Conservation (phyloP, 1,140 invertebrate species). For the Drosophila sp. region DNA sequence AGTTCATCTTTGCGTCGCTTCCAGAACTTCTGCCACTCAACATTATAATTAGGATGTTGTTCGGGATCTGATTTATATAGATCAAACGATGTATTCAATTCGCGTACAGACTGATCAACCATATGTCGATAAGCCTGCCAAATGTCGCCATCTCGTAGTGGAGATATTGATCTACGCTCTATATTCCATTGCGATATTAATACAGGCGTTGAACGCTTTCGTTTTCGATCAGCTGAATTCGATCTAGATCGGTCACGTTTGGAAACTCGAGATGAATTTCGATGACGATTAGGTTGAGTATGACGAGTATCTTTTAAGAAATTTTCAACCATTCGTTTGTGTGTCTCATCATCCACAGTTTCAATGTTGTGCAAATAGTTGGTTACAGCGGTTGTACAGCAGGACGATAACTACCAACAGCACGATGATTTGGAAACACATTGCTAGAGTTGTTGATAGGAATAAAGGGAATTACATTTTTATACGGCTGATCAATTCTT, state of each 20-base stretch:
- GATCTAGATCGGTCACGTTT: slow-evolving; percentile 60
- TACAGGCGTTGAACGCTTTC: slow-evolving; percentile 14
- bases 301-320: slow-evolving; percentile 63
- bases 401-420: neutral
- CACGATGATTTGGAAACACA: neutral
- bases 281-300: slow-evolving; percentile 10
- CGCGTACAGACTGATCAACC: slow-evolving; percentile 67
- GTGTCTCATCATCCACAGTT: slow-evolving; percentile 71
- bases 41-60: slow-evolving; percentile 92
- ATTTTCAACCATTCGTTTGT: slow-evolving; percentile 72
- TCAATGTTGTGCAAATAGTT: slow-evolving; percentile 7
- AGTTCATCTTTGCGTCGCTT: slow-evolving; percentile 77
- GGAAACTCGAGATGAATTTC: slow-evolving; percentile 2
- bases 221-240: slow-evolving; percentile 32
- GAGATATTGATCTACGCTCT: slow-evolving; percentile 67
- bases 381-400: neutral
- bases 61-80: slow-evolving; percentile 88
- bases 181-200: slow-evolving; percentile 45
- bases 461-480: neutral
- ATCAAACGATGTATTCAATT: slow-evolving; percentile 60
- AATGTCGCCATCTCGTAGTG: slow-evolving; percentile 65
- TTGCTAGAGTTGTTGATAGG: neutral
- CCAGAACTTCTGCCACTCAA: slow-evolving; percentile 94
- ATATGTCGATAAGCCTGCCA: slow-evolving; percentile 78
- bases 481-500: neutral